These are phyloP conservation scores for Drosophila mayri DNA, from an alignment of 1,140 invertebrate species.

Conservation along the genomic window DNA sequence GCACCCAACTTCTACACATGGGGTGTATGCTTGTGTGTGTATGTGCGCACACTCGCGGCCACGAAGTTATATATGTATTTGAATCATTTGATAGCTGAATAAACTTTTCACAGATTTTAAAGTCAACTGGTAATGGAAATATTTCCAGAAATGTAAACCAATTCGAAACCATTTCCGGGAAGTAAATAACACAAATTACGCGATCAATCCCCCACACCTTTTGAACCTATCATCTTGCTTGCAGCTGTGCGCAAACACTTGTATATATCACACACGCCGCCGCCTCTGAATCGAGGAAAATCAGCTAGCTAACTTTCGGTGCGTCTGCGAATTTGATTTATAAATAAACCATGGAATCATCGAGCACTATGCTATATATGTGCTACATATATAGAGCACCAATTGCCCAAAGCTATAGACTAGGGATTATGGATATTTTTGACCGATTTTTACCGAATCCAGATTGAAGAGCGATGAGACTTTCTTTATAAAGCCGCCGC, in stretches of 20 bases:
- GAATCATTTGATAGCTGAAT: neutral
- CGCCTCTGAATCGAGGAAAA: constrained; percentile 29
- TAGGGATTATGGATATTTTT: constrained; percentile 2
- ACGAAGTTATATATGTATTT: neutral
- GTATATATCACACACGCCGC: constrained; percentile 11
- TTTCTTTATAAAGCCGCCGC: constrained; percentile 91
- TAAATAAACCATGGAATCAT: constrained; percentile 85
- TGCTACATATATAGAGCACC: constrained; percentile 16
- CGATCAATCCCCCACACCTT: neutral
- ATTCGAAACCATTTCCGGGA: neutral
- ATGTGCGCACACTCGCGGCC: constrained; percentile 7
- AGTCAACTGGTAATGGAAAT: neutral
- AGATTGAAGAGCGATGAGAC: constrained; percentile 94
- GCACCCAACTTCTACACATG: constrained; percentile 29
- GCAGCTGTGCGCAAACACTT: constrained; percentile 29
- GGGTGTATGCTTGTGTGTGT: constrained; percentile 3
- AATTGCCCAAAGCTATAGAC: constrained; percentile 29
- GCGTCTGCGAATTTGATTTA: constrained; percentile 65
- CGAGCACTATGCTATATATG: constrained; percentile 25
- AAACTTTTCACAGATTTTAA: too few species aligned
- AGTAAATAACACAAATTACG: neutral
- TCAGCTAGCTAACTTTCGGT: constrained; percentile 34
- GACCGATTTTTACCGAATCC: constrained; percentile 88
- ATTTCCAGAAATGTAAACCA: neutral
- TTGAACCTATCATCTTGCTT: constrained; percentile 7